phyloP scores from a whole-genome alignment of 2,113 vertebrate genomes.

The Bos javanicus region DNA sequence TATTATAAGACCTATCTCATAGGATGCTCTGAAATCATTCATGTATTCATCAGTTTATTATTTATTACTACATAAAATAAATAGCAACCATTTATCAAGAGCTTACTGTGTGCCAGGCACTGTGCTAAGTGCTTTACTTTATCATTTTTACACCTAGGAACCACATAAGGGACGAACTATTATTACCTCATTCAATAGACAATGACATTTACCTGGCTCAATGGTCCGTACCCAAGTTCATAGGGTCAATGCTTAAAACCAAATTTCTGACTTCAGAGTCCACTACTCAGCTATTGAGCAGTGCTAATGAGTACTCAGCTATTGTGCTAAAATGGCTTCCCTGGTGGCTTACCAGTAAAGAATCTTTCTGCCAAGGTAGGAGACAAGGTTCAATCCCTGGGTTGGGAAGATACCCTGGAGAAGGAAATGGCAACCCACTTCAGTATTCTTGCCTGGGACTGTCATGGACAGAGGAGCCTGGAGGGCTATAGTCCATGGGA shows the following conservation, averaged over 20 bases:
- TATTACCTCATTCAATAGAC: not conserved
- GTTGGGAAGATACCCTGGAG: not conserved
- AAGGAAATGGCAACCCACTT: not conserved
- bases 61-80: not conserved
- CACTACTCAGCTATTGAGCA: not conserved
- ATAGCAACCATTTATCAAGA: not conserved
- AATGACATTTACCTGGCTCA: not conserved
- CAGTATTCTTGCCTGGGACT: not conserved
- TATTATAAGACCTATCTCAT: not conserved
- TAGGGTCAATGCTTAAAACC: not conserved
- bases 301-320: not conserved
- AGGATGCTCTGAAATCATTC: not conserved
- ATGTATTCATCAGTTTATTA: not conserved
- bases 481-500: not conserved
- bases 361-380: not conserved
- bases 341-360: not conserved
- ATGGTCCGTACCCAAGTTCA: not conserved
- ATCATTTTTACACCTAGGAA: not conserved
- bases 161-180: not conserved
- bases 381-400: not conserved
- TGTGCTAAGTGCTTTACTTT: not conserved
- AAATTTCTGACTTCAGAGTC: not conserved
- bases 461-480: not conserved
- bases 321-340: not conserved
- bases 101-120: not conserved